These are phyloP conservation scores for Tiliacea citrago DNA, from an alignment of 2,888 invertebrate species.

Conservation along the genomic window DNA sequence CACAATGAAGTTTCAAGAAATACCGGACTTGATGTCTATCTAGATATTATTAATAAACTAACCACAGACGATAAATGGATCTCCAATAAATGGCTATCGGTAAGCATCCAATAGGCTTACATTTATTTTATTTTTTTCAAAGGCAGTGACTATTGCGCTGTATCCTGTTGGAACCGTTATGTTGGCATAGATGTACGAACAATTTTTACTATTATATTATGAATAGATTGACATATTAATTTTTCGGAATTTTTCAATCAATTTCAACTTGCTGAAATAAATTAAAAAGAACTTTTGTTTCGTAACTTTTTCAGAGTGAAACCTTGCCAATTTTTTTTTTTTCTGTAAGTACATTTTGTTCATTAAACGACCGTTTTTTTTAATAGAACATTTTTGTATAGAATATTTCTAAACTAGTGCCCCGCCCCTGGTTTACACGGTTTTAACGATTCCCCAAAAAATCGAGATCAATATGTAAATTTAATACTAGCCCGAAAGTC, in stretches of 20 bases:
- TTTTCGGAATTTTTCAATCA: background rate
- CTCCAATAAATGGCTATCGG: conserved; percentile 55
- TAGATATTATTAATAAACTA: conserved; percentile 35
- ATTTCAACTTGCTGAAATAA: background rate
- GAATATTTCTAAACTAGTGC: too few species aligned
- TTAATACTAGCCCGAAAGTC: too few species aligned
- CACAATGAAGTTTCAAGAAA: background rate
- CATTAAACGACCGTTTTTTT: background rate
- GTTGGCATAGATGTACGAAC: conserved; percentile 57
- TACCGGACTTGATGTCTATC: background rate
- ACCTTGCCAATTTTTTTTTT: background rate
- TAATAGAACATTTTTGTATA: too few species aligned
- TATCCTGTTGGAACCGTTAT: conserved; percentile 70
- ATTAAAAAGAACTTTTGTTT: background rate
- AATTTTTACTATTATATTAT: conserved; percentile 4
- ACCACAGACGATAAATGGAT: conserved; percentile 38
- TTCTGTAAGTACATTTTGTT: background rate
- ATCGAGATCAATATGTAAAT: too few species aligned
- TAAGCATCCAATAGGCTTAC: conserved; percentile 59
- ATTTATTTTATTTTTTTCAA: conserved; percentile 64
- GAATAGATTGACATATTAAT: background rate
- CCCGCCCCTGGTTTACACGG: too few species aligned
- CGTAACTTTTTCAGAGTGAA: background rate
- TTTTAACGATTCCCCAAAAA: too few species aligned
- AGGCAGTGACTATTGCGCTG: conserved; percentile 72